Evolutionary conservation across 2,797 vertebrate genomes (phyloP).

Genomic region (Danio jaintianensis): DNA sequence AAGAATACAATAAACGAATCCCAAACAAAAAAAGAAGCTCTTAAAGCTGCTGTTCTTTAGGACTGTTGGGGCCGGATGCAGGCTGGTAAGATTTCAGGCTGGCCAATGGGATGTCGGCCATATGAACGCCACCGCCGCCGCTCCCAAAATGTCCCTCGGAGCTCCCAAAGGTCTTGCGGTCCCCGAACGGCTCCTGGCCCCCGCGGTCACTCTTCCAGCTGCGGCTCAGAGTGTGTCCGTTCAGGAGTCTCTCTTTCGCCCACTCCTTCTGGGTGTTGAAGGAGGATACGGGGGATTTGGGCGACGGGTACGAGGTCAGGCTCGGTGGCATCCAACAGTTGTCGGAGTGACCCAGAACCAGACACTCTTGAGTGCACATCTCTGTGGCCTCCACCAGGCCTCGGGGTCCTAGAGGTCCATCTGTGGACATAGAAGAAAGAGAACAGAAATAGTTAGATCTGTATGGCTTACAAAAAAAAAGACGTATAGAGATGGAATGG

Average conservation of each 20-base stretch:
- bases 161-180: conserved; percentile 93
- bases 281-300: conserved; percentile 92
- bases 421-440: conserved; percentile 68
- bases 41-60: conserved; percentile 99
- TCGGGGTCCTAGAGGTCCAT: conserved; percentile 93
- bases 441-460: not conserved
- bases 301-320: conserved; percentile 90
- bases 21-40: conserved; percentile 70
- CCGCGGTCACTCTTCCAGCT: conserved; percentile 94
- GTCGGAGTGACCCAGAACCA: conserved; percentile 97
- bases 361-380: conserved; percentile 98
- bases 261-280: conserved; percentile 95
- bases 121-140: conserved; percentile 78
- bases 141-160: conserved; percentile 90
- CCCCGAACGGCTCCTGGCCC: conserved; percentile 92
- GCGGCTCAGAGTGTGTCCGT: conserved; percentile 96
- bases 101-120: conserved; percentile 96
- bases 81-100: conserved; percentile 96
- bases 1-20: conserved; percentile 24
- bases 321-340: conserved; percentile 99
- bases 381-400: conserved; percentile 98
- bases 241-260: conserved; percentile 97
- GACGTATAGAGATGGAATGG: not conserved
- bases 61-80: conserved; percentile 87
- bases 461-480: not conserved